phyloP scores from a whole-genome alignment of 1,140 invertebrate species.

The Chelonus insularis region DNA sequence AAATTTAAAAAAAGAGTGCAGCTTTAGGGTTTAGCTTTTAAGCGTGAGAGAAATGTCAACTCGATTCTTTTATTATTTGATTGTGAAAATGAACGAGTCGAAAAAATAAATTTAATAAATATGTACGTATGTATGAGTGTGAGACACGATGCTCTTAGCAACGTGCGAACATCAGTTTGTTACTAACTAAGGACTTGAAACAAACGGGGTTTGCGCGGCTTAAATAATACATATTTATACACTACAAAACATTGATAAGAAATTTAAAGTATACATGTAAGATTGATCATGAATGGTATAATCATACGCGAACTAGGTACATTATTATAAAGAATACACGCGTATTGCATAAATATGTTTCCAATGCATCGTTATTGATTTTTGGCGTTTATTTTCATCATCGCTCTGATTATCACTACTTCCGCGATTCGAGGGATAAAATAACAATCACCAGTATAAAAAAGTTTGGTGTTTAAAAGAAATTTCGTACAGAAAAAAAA shows the following conservation, averaged over 20 bases:
- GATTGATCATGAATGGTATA: slow-evolving; percentile 58
- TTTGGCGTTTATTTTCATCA: slow-evolving; percentile 51
- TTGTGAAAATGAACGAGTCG: slow-evolving; percentile 24
- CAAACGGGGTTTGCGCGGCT: slow-evolving; percentile 52
- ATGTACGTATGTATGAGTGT: slow-evolving; percentile 26
- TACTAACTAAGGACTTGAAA: slow-evolving; percentile 48
- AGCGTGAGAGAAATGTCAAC: slow-evolving; percentile 37
- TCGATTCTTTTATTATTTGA: slow-evolving; percentile 48
- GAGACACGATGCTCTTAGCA: slow-evolving; percentile 19
- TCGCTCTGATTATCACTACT: slow-evolving; percentile 29
- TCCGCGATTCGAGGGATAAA: slow-evolving; percentile 25
- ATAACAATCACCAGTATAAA: not conserved
- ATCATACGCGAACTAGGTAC: slow-evolving; percentile 57
- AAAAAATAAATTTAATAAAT: too few relatives aligned
- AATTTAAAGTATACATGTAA: slow-evolving; percentile 59
- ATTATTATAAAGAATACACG: slow-evolving; percentile 55
- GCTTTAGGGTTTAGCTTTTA: slow-evolving; percentile 27
- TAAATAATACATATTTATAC: slow-evolving; percentile 60
- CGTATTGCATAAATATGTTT: slow-evolving; percentile 54
- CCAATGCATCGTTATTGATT: slow-evolving; percentile 53
- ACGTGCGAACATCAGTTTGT: slow-evolving; percentile 49
- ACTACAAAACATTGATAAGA: slow-evolving; percentile 54
- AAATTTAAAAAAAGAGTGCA: slow-evolving; percentile 42
- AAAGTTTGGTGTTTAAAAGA: not conserved
- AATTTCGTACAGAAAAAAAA: not conserved